Evolutionary conservation across 2,113 vertebrate species (phyloP), one percentile per base, ranked within the genome.

Genomic region (Puma concolor): DNA sequence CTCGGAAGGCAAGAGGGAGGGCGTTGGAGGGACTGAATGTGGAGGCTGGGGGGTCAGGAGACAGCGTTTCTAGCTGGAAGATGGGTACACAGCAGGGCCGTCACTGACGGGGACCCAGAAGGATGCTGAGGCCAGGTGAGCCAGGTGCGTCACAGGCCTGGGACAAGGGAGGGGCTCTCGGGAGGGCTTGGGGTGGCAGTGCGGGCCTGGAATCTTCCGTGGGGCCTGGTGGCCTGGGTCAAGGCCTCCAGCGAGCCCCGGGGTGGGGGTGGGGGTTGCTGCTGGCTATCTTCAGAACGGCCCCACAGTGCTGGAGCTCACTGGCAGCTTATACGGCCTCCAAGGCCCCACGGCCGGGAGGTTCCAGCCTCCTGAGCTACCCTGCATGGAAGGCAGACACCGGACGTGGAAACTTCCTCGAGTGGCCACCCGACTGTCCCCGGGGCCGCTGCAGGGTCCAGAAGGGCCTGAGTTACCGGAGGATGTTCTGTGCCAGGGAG

Each of bases 291-390:
- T 76, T 38, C 1, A 33, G 76, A 41, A 31, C 0, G n/a, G 16
- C 29, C 57, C 25, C 3, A 0, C 3, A 13, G 5, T 29, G 38
- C n/a, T 7, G 0, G 17, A 41, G 29, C 67, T 27, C 29, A 1
- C 29, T 1, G 2, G 14, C 5, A 0, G 27, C 66, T 21, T 3
- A 16, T 4, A 4, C 25, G 31, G 64, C 38, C 31, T 1, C 1
- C 33, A 11, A 29, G 29, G 60, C 27, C 69, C 29, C 10, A 3
- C 1, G 0, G 23, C 57, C 2, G 0, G 0, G 71, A 50, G 7
- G 3, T 25, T 2, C 64, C 1, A 0, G 7, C 23, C 71, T 31
- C 64, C 1, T 0, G 4, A 27, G 13, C 15, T 2, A 14, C 38
- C 0, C 15, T 13, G 41, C 41, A 8, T 2, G 31, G 60, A 13